Percentiles rank a stretch among this genome's conserved stretches.
Evolutionary conservation across 2,797 vertebrate genomes (phyloP).

Genomic region (Crax fasciolata): DNA sequence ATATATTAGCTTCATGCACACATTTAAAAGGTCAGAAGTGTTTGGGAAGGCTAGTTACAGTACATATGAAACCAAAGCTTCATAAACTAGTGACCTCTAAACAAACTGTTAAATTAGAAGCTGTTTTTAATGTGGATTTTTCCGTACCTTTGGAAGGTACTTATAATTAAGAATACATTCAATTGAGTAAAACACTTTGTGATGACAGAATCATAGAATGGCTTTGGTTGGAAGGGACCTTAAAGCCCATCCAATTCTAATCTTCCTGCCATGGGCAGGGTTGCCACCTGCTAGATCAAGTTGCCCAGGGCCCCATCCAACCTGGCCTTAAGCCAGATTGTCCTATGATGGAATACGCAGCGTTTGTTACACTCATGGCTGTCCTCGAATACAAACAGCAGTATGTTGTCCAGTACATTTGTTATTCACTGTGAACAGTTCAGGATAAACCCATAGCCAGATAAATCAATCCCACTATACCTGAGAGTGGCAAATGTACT

Average conservation of each 20-base stretch:
- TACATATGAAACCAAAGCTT: background rate
- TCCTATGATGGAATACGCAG: background rate
- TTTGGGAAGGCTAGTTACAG: background rate
- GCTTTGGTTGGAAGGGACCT: background rate
- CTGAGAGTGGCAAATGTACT: background rate
- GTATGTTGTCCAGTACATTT: background rate
- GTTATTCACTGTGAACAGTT: background rate
- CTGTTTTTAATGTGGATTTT: background rate
- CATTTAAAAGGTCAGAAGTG: background rate
- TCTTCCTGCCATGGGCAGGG: background rate
- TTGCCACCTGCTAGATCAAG: background rate
- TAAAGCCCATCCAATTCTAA: background rate
- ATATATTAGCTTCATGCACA: background rate
- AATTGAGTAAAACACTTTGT: background rate
- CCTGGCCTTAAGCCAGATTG: background rate
- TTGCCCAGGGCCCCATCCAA: background rate
- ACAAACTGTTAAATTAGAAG: background rate
- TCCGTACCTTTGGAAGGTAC: background rate
- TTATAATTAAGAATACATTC: background rate
- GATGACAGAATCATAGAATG: background rate
- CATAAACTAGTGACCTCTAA: background rate
- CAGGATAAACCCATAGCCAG: background rate
- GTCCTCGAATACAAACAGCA: background rate
- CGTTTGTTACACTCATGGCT: background rate
- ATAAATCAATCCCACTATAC: background rate